Conservation (phyloP, 1,140 invertebrate species). For the Liolophura sinensis region DNA sequence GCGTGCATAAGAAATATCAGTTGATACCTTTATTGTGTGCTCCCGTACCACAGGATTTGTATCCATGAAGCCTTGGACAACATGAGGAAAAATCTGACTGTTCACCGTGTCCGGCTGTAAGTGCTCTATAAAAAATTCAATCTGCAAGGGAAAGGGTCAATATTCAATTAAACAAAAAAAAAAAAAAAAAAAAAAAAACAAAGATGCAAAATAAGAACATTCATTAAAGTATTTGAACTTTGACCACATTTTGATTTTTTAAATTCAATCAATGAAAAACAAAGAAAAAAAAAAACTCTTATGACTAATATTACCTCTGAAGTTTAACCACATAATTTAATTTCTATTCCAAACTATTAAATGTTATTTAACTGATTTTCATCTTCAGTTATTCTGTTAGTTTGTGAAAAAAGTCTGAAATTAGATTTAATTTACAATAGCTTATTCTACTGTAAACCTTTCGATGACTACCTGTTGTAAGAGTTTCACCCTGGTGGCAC, state of each 20-base stretch:
- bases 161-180: neutral
- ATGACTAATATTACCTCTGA: too few species aligned
- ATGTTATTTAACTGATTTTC: too few species aligned
- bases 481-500: constrained; percentile 89
- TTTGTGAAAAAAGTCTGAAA: too few species aligned
- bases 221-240: too few species aligned
- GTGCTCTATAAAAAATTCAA: constrained; percentile 61
- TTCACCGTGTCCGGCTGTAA: constrained; percentile 70
- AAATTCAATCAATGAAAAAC: too few species aligned
- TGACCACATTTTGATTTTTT: too few species aligned
- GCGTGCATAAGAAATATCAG: neutral
- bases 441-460: constrained; percentile 1
- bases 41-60: constrained; percentile 95
- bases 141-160: constrained; percentile 38
- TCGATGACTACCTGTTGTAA: constrained; percentile 74
- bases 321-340: too few species aligned
- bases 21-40: constrained; percentile 88
- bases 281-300: too few species aligned
- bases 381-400: too few species aligned
- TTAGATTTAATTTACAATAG: neutral
- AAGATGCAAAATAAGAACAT: too few species aligned
- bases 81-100: constrained; percentile 87
- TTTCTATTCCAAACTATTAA: too few species aligned
- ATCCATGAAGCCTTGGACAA: constrained; percentile 92
- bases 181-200: neutral